Evolutionary conservation across 1,140 invertebrate species (phyloP), one percentile per base, ranked within the genome.

Genomic region (Helicoverpa armigera): DNA sequence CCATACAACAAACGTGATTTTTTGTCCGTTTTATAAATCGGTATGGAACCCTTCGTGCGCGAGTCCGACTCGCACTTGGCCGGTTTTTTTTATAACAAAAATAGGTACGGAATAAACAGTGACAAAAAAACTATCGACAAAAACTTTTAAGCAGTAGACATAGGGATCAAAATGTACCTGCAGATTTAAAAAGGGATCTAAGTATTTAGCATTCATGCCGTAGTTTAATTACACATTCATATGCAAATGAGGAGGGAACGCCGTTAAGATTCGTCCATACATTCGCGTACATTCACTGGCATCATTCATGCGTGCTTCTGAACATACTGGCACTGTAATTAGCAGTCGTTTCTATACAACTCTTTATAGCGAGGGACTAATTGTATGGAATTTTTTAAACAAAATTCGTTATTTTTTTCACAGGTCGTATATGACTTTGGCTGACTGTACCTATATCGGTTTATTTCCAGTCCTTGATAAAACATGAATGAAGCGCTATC

Each of bases 161-260:
- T 79, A 81, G 61, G 51, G 79, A 75, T 79, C 72, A 76, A 79
- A 80, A 58, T 82, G 3, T 14, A 81, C 48, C 51, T 48, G 61
- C 35, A 77, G n/a, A 56, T 75, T 60, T 23, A 70, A 81, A 23
- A 79, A 65, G 76, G 83, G 87, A 84, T 81, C 82, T 82, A 78
- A 81, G 80, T 87, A 82, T 88, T 89, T 89, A 85, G 81, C 87
- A 90, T 90, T 90, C 88, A 90, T 88, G 84, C 80, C 86, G 85
- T 88, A 88, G 86, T 92, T 92, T 94, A 94, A 94, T 94, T 94
- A 95, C 91, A 94, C 90, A 94, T 95, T 95, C 92, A 93, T 94
- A 95, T 94, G 94, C 89, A 94, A 94, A 95, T 95, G 82, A 89
- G 88, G 88, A 89, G 82, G 87, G 89, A 91, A 90, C 86, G 88